Evolutionary conservation across 2,888 invertebrate species (phyloP).

Genomic region (Onthophagus sagittarius): DNA sequence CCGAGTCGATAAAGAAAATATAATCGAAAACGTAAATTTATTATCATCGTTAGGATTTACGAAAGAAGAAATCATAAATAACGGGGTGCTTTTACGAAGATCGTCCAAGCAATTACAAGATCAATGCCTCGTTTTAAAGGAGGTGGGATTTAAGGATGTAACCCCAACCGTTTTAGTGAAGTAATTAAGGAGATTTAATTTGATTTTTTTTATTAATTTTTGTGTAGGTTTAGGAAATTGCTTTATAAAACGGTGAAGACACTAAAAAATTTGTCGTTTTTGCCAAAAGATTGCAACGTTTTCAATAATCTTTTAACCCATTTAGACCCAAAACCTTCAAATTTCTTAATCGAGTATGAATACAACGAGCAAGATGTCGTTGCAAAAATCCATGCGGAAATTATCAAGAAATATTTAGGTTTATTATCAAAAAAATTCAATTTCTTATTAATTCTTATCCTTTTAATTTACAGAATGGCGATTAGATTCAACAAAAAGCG

Average conservation of each 20-base stretch:
- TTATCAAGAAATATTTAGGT: slow-evolving; percentile 40
- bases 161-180: slow-evolving; percentile 32
- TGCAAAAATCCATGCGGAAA: slow-evolving; percentile 37
- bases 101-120: slow-evolving; percentile 57
- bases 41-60: slow-evolving; percentile 26
- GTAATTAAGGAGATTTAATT: slow-evolving; percentile 45
- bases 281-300: slow-evolving; percentile 47
- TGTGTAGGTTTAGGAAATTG: slow-evolving; percentile 39
- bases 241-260: slow-evolving; percentile 41
- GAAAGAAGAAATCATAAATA: slow-evolving; percentile 52
- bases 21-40: slow-evolving; percentile 23
- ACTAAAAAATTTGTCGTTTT: slow-evolving; percentile 45
- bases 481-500: slow-evolving; percentile 44
- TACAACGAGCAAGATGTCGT: slow-evolving; percentile 36
- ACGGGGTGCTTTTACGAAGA: slow-evolving; percentile 57
- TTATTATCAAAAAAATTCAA: slow-evolving; percentile 26
- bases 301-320: slow-evolving; percentile 40
- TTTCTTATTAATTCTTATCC: background rate
- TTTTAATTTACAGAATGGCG: slow-evolving; percentile 42
- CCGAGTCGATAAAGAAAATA: slow-evolving; percentile 20
- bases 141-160: slow-evolving; percentile 56
- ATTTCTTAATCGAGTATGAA: slow-evolving; percentile 27
- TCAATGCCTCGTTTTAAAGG: slow-evolving; percentile 58
- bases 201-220: slow-evolving; percentile 40
- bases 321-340: slow-evolving; percentile 33